Evolutionary conservation across 2,113 vertebrate genomes (phyloP).

Genomic region (Tyrannus savana): DNA sequence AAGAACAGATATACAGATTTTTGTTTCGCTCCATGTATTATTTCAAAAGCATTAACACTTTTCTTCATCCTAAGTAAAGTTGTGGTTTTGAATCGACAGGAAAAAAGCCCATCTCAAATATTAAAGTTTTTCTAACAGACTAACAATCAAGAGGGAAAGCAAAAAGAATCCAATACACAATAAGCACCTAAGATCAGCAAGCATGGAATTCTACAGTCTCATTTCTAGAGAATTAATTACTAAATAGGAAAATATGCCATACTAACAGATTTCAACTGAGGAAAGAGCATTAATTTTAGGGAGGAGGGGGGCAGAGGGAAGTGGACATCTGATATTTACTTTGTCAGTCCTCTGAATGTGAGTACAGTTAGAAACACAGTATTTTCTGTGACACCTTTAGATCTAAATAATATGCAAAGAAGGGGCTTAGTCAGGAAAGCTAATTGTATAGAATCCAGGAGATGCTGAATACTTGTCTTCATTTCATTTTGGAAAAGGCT

Average conservation of each 20-base stretch:
- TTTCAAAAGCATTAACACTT: not conserved
- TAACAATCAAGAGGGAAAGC: not conserved
- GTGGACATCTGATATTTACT: not conserved
- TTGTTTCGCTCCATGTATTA: not conserved
- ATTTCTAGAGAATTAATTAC: not conserved
- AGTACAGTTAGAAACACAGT: not conserved
- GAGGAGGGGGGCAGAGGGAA: not conserved
- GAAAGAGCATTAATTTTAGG: not conserved
- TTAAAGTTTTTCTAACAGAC: not conserved
- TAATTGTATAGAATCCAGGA: not conserved
- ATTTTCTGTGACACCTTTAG: not conserved
- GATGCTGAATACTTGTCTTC: not conserved
- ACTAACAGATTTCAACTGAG: not conserved
- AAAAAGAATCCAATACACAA: not conserved
- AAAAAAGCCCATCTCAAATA: not conserved
- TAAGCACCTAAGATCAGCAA: not conserved
- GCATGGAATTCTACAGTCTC: not conserved
- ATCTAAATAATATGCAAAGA: fast-evolving
- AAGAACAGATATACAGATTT: not conserved
- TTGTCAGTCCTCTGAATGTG: not conserved
- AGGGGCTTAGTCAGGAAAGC: not conserved
- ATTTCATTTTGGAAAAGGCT: not conserved
- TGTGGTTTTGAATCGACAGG: not conserved
- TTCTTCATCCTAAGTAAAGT: not conserved
- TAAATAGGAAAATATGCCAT: not conserved